Conservation (phyloP, 2,888 invertebrate genomes). For the Thymelicus sylvestris region DNA sequence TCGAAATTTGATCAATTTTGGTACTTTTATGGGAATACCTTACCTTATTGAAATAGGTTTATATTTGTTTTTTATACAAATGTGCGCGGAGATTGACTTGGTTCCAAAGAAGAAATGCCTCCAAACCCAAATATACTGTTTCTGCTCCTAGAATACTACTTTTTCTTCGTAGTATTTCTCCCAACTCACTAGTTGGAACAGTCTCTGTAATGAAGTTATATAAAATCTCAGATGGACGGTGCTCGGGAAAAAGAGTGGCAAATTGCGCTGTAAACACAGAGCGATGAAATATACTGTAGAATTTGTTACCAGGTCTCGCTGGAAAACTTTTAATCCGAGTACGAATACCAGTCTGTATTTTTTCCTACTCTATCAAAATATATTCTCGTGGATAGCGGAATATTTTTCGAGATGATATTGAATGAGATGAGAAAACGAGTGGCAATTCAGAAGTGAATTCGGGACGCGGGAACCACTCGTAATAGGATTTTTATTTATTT, state of each 20-base stretch:
- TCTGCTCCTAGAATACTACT: too few relatives aligned
- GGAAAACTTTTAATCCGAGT: slow-evolving; percentile 33
- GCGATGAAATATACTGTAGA: slow-evolving; percentile 45
- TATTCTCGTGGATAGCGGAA: slow-evolving; percentile 10
- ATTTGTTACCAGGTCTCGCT: slow-evolving; percentile 38
- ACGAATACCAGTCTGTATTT: slow-evolving; percentile 15
- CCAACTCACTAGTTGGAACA: background rate
- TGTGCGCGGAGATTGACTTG: too few relatives aligned
- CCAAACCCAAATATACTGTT: too few relatives aligned
- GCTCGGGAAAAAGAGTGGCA: slow-evolving; percentile 53
- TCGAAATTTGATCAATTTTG: too few relatives aligned
- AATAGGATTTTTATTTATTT: slow-evolving; percentile 18
- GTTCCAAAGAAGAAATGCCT: too few relatives aligned
- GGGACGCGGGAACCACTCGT: slow-evolving; percentile 10
- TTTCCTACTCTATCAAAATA: slow-evolving; percentile 28
- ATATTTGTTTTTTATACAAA: too few relatives aligned
- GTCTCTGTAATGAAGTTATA: slow-evolving; percentile 22
- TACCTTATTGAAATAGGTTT: too few relatives aligned
- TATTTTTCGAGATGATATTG: slow-evolving; percentile 25
- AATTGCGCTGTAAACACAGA: slow-evolving; percentile 60
- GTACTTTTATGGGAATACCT: too few relatives aligned
- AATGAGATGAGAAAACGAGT: slow-evolving; percentile 25
- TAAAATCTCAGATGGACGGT: slow-evolving; percentile 55
- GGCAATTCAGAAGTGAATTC: slow-evolving; percentile 29
- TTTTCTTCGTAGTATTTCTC: background rate